These are phyloP conservation scores for Abrostola tripartita DNA, from an alignment of 2,888 invertebrate genomes.

Conservation along the genomic window DNA sequence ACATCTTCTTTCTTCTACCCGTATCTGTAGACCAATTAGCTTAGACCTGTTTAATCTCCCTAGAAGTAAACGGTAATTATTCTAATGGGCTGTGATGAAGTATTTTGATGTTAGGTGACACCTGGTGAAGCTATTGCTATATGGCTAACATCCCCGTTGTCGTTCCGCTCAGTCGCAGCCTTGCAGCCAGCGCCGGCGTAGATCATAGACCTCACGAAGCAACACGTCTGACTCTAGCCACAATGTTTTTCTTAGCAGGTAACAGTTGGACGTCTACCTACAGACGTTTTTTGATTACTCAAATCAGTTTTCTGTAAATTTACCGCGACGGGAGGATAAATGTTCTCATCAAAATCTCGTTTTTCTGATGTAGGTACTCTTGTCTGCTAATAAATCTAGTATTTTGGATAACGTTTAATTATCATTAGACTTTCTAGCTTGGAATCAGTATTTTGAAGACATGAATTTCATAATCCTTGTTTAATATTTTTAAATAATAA, in stretches of 20 bases:
- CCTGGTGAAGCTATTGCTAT: not conserved
- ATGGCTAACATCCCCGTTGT: slow-evolving; percentile 18
- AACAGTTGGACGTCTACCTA: slow-evolving; percentile 35
- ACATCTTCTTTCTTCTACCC: too few relatives aligned
- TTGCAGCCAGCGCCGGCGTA: slow-evolving; percentile 22
- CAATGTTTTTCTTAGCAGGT: slow-evolving; percentile 41
- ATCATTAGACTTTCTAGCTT: slow-evolving; percentile 15
- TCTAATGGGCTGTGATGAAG: too few relatives aligned
- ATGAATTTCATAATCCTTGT: not conserved
- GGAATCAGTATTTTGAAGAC: slow-evolving; percentile 4
- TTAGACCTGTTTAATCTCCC: too few relatives aligned
- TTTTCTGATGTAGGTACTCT: slow-evolving; percentile 23
- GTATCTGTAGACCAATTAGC: too few relatives aligned
- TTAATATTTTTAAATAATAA: too few relatives aligned
- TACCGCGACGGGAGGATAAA: slow-evolving; percentile 20
- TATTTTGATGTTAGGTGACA: too few relatives aligned
- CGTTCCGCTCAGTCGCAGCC: slow-evolving; percentile 49
- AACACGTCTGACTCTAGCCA: slow-evolving; percentile 34
- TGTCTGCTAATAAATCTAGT: slow-evolving; percentile 18
- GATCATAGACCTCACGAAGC: slow-evolving; percentile 50
- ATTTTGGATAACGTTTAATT: slow-evolving; percentile 15
- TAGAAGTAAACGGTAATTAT: too few relatives aligned
- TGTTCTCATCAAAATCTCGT: slow-evolving; percentile 29
- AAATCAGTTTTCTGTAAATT: slow-evolving; percentile 17
- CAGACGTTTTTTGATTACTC: slow-evolving; percentile 25